Evolutionary conservation across 2,888 invertebrate species (phyloP).

Genomic region (Yponomeuta malinellus): DNA sequence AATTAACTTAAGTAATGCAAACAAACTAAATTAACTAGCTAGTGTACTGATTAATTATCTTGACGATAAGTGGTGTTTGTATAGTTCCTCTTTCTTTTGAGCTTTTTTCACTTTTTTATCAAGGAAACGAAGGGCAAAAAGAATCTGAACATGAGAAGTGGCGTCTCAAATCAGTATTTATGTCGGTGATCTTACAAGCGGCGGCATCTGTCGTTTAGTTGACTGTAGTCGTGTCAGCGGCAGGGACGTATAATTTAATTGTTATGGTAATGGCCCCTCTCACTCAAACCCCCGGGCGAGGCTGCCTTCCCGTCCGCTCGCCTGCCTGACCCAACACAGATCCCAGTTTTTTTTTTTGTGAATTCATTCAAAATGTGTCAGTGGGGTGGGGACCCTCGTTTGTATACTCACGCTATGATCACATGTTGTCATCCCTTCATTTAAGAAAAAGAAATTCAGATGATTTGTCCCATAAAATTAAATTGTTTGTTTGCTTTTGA

Average conservation of each 20-base stretch:
- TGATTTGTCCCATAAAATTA: slow-evolving; percentile 14
- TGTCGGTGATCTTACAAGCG: slow-evolving; percentile 31
- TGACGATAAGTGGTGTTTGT: not conserved
- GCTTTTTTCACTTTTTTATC: not conserved
- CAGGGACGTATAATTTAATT: slow-evolving; percentile 41
- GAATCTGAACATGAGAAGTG: slow-evolving; percentile 1
- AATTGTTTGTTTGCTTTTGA: slow-evolving; percentile 3
- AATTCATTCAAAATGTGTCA: slow-evolving; percentile 51
- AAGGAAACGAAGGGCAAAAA: not conserved
- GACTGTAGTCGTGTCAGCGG: slow-evolving; percentile 37
- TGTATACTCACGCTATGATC: slow-evolving; percentile 34
- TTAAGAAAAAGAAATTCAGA: slow-evolving; percentile 23
- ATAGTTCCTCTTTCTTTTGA: not conserved
- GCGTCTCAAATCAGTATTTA: slow-evolving; percentile 30
- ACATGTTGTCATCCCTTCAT: slow-evolving; percentile 31
- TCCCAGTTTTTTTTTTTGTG: slow-evolving; percentile 33
- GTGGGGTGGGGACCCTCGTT: slow-evolving; percentile 35
- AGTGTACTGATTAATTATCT: not conserved
- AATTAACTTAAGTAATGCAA: slow-evolving; percentile 3
- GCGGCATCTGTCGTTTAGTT: slow-evolving; percentile 37
- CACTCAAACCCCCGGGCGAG: slow-evolving; percentile 24
- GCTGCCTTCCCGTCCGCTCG: slow-evolving; percentile 18
- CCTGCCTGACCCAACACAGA: slow-evolving; percentile 10
- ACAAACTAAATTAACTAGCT: slow-evolving; percentile 4
- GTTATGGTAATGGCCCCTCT: slow-evolving; percentile 45